These are phyloP conservation scores for Spialia ferax DNA, from an alignment of 2,888 invertebrate genomes.

Conservation along the genomic window DNA sequence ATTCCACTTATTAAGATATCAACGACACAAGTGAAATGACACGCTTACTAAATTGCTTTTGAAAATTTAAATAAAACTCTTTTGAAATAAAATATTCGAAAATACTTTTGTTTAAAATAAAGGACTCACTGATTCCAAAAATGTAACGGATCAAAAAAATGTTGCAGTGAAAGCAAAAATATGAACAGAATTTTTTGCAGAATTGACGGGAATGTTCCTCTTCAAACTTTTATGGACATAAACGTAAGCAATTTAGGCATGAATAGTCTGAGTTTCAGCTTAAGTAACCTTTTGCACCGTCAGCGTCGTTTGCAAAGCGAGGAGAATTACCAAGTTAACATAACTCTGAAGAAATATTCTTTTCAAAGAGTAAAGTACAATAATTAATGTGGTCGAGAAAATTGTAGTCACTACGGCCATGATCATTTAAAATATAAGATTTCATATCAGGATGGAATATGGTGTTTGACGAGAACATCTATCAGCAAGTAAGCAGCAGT, in stretches of 20 bases:
- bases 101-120: conserved; percentile 1
- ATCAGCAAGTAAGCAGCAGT: too few relatives aligned
- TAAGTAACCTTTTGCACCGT: background rate
- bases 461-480: too few relatives aligned
- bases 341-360: too few relatives aligned
- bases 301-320: background rate
- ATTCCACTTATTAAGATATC: too few relatives aligned
- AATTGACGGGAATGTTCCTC: conserved; percentile 23
- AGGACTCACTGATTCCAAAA: conserved; percentile 5
- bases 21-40: too few relatives aligned
- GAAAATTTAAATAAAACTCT: background rate
- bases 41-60: background rate
- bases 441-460: too few relatives aligned
- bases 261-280: conserved; percentile 28
- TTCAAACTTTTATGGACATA: conserved; percentile 19
- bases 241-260: conserved; percentile 35
- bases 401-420: too few relatives aligned
- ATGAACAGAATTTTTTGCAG: conserved; percentile 10
- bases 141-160: conserved; percentile 17
- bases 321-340: background rate
- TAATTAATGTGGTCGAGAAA: too few relatives aligned
- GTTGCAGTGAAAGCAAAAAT: conserved; percentile 15
- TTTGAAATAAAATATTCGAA: background rate
- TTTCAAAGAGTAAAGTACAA: too few relatives aligned
- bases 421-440: too few relatives aligned